Conservation (phyloP, 2,888 invertebrate species). For the Rhagophthalmus giganteus region DNA sequence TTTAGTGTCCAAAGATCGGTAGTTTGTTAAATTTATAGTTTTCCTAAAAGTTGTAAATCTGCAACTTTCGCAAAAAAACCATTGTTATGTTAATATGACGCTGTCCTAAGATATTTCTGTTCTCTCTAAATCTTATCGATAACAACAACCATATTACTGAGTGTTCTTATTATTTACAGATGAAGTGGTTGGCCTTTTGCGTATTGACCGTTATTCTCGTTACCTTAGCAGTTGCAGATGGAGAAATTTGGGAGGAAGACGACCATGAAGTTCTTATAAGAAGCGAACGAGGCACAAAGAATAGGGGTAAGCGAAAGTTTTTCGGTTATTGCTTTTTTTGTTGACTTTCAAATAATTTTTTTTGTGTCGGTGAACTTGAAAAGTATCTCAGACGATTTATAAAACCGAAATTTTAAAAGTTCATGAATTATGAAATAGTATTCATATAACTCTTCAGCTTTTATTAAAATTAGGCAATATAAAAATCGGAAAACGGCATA, state of each 20-base stretch:
- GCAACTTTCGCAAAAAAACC: constrained; percentile 1
- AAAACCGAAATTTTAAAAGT: not conserved
- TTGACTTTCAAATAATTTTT: not conserved
- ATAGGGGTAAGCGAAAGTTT: constrained; percentile 60
- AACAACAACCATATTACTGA: not conserved
- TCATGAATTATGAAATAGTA: not conserved
- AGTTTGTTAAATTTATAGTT: constrained; percentile 20
- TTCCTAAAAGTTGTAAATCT: constrained; percentile 18
- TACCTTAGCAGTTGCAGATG: constrained; percentile 62
- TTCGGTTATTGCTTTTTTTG: not conserved
- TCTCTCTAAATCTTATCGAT: constrained; percentile 6
- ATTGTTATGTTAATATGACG: constrained; percentile 19
- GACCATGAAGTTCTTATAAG: constrained; percentile 79
- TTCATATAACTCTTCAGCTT: not conserved
- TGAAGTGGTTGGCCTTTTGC: constrained; percentile 57
- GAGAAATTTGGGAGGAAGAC: constrained; percentile 78
- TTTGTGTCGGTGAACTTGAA: not conserved
- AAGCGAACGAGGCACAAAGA: constrained; percentile 78
- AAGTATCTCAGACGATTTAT: not conserved
- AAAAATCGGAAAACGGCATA: too few species aligned
- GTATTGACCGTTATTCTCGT: constrained; percentile 59
- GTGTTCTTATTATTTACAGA: constrained; percentile 47
- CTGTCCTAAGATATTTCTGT: constrained; percentile 4
- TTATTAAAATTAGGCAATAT: too few species aligned
- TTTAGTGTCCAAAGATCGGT: constrained; percentile 5